Base-by-base conservation (phyloP, 2,797 vertebrate genomes). In the Steatocranus sp. region DNA sequence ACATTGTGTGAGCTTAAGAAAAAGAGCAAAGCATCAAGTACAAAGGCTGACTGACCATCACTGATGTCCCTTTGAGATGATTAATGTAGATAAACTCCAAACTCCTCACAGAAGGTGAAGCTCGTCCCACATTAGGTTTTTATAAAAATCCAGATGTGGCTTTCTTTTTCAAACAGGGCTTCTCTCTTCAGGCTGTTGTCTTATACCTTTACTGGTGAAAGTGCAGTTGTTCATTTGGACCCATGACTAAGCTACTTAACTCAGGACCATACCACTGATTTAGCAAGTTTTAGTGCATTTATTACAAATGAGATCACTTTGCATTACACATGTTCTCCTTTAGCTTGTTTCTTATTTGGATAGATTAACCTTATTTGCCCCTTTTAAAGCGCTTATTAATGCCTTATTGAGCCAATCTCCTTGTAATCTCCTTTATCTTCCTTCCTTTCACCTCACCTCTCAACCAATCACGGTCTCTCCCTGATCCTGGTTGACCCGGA, bases 211-310 rank as follows among this genome's bases (percentile, higher is more conserved):
- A 83, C 79, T 70, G 85, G 66, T 92, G 34, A 84, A 89, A 87
- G 85, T 93, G 90, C 90, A 91, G 88, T 91, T 76, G 85, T 74
- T 84, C 41, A 83, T 81, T 90, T 82, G 66, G 85, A 89, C 63
- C 87, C 68, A 53, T 18, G 74, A 88, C 83, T 81, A 83, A 88
- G 89, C 89, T 91, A 79, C 80, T 81, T 75, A 32, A 81, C 63
- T n/a, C 2, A 11, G 85, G 88, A 81, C 85, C 85, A 77, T 27
- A 83, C 81, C 85, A 36, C 82, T 81, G 89, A 32, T 30, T 87
- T 49, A 56, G 70, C 56, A 76, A 15, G 38, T 53, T 73, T 68
- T 50, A 41, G 27, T 34, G 15, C 32, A 20, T 73, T 30, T 73
- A 73, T 46, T 30, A 27, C 41, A 27, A 48, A 46, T 46, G 3